Evolutionary conservation across 2,113 vertebrate species (phyloP).

Genomic region (Corythaixoides concolor): DNA sequence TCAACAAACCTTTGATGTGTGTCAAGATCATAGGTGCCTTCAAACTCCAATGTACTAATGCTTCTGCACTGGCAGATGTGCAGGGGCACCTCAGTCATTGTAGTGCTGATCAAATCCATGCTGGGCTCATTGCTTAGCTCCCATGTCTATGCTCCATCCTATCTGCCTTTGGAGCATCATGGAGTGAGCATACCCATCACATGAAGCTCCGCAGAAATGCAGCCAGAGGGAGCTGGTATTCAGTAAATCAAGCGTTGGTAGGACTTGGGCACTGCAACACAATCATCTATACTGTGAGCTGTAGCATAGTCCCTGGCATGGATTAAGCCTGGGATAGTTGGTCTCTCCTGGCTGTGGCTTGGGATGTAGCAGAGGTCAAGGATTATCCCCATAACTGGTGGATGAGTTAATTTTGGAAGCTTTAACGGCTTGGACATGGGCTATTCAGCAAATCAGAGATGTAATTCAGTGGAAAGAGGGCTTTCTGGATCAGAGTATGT

Average conservation of each 20-base stretch:
- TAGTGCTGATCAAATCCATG: rapidly evolving
- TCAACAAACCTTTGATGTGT: neutral
- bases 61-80: neutral
- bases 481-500: neutral
- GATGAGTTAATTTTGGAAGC: neutral
- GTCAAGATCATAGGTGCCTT: neutral
- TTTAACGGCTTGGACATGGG: neutral
- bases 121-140: neutral
- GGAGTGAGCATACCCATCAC: neutral
- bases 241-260: neutral
- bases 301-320: neutral
- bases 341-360: neutral
- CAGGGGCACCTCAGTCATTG: neutral
- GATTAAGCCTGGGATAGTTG: neutral
- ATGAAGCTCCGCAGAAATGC: neutral
- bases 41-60: neutral
- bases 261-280: neutral
- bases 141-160: neutral
- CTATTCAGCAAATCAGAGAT: neutral
- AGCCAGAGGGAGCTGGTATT: constrained; percentile 54
- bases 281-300: neutral
- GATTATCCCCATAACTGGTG: neutral
- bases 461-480: neutral
- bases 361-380: neutral
- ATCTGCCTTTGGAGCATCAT: neutral